A percentile compares a stretch with the other conserved stretches of the same genome.
Conservation (phyloP, 2,797 vertebrate genomes). For the Helostoma temminkii region DNA sequence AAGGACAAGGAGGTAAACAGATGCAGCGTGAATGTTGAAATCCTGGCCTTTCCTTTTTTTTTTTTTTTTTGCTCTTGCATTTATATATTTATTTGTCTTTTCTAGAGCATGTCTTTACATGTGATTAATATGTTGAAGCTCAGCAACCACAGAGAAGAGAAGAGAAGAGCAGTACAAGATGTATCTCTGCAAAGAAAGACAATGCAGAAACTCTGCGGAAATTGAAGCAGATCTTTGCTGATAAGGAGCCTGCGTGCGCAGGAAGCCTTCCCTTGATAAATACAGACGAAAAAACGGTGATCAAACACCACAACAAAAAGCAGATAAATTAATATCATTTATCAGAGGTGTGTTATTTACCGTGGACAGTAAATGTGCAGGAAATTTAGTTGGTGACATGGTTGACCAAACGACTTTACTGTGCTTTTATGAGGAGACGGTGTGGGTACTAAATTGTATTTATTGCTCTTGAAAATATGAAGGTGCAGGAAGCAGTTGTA, state of each 20-base stretch:
- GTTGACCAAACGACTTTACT: neutral
- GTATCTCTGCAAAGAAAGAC: neutral
- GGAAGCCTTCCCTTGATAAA: constrained; percentile 22
- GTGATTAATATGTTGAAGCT: neutral
- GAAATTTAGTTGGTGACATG: constrained; percentile 7
- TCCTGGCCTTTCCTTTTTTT: neutral
- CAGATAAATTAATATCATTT: constrained; percentile 4
- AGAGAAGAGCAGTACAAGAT: neutral
- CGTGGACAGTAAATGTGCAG: constrained; percentile 7
- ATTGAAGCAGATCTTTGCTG: neutral
- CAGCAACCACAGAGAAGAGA: too few relatives aligned
- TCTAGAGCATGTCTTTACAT: neutral
- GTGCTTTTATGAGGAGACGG: constrained; percentile 17
- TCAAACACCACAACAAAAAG: neutral
- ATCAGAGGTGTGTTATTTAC: constrained; percentile 22
- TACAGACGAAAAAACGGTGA: constrained; percentile 22
- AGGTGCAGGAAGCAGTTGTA: neutral
- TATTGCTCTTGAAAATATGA: neutral
- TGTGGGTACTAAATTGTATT: neutral
- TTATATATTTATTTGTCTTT: neutral
- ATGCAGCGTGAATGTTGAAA: neutral
- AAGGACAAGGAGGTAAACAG: neutral
- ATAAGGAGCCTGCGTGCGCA: constrained; percentile 11
- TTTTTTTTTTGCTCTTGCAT: neutral
- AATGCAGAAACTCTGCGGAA: neutral